These are phyloP conservation scores for Platanista minor DNA, from an alignment of 2,113 vertebrate species.

Conservation along the genomic window DNA sequence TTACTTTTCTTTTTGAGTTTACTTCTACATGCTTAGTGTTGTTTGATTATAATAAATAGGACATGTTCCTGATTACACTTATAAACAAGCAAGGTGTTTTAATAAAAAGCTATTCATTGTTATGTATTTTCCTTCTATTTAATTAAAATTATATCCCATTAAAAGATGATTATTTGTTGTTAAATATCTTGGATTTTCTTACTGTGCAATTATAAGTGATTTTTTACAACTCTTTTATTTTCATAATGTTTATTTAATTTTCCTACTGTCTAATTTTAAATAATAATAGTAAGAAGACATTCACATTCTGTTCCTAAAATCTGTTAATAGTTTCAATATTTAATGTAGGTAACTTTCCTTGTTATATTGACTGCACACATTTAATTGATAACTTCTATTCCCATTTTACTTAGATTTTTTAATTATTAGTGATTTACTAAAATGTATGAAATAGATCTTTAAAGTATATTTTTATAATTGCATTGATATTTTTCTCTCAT, in stretches of 20 bases:
- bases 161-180: background rate
- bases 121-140: background rate
- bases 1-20: background rate
- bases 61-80: background rate
- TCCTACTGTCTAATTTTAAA: background rate
- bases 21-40: background rate
- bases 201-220: too few relatives aligned
- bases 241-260: background rate
- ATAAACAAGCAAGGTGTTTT: background rate
- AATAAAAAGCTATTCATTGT: background rate
- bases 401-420: background rate
- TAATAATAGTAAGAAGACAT: background rate
- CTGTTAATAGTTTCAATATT: background rate
- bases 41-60: background rate
- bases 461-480: background rate
- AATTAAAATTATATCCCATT: background rate
- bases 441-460: background rate
- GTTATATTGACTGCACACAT: background rate
- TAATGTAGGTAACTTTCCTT: background rate
- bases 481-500: background rate
- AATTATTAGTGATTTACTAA: background rate
- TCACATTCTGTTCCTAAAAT: background rate
- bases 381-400: background rate
- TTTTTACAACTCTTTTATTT: background rate
- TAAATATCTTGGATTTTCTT: background rate